Evolutionary conservation across 2,113 vertebrate species (phyloP).

Genomic region (Apeltes quadracus): DNA sequence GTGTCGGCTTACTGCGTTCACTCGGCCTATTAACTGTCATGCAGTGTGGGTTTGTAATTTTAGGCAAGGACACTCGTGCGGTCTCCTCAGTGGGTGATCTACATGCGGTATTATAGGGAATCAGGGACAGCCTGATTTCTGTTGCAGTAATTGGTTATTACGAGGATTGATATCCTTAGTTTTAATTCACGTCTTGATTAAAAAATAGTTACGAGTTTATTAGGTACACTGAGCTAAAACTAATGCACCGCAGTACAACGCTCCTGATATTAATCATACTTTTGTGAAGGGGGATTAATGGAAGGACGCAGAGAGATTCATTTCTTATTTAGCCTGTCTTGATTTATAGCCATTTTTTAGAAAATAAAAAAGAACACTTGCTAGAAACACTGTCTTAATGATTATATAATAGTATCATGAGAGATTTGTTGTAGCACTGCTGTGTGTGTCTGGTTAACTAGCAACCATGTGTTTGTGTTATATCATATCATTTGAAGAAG

Average conservation of each 20-base stretch:
- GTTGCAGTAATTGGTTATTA: slow-evolving; percentile 30
- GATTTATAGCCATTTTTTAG: not conserved
- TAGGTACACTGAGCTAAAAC: not conserved
- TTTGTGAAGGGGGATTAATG: not conserved
- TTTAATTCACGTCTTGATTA: not conserved
- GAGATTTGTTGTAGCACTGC: not conserved
- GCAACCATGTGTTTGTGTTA: not conserved
- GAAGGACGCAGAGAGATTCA: not conserved
- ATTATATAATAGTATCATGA: not conserved
- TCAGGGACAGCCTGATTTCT: slow-evolving; percentile 7
- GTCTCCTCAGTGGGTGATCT: slow-evolving; percentile 15
- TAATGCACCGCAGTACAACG: not conserved
- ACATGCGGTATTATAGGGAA: slow-evolving; percentile 2
- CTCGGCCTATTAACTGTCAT: slow-evolving; percentile 37
- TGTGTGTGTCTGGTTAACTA: not conserved
- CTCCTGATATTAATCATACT: not conserved
- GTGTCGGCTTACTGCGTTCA: too few species aligned
- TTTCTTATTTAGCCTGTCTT: not conserved
- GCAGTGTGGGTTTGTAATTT: slow-evolving; percentile 48
- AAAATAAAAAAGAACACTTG: not conserved
- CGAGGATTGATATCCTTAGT: slow-evolving; percentile 13
- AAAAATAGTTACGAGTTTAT: not conserved
- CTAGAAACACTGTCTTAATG: not conserved
- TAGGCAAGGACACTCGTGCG: slow-evolving; percentile 3
- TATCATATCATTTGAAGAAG: not conserved